A percentile compares a stretch with the other conserved stretches of the same genome.
These are phyloP conservation scores for Xestobium rufovillosum DNA, from an alignment of 2,888 invertebrate genomes.

Conservation along the genomic window DNA sequence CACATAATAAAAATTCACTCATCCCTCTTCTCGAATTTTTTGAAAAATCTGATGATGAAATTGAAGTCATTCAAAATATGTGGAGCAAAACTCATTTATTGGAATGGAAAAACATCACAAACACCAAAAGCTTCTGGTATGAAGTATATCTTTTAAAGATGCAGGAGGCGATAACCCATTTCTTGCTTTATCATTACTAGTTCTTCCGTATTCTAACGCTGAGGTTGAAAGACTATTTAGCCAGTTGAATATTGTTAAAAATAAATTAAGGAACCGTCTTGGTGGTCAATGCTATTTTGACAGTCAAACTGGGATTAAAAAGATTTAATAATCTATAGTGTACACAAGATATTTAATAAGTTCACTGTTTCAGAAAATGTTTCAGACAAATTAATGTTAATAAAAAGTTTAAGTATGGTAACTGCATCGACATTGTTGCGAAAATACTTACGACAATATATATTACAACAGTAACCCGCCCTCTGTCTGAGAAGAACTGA, in stretches of 20 bases:
- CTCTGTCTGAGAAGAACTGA: no score
- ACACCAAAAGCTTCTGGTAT: slow-evolving; percentile 2
- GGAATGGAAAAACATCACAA: slow-evolving; percentile 2
- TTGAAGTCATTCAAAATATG: slow-evolving; percentile 3
- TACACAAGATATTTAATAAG: no score
- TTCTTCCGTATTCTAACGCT: slow-evolving; percentile 21
- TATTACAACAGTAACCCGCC: no score
- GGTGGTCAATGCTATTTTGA: slow-evolving; percentile 7
- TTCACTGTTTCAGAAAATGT: no score
- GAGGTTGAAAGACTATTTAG: slow-evolving; percentile 21
- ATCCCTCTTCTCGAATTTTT: not conserved
- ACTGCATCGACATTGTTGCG: no score
- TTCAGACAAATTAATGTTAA: no score
- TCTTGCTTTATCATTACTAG: slow-evolving; percentile 16
- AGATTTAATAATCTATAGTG: no score
- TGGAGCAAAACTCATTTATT: slow-evolving; percentile 3
- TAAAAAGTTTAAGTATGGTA: no score
- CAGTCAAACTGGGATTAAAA: slow-evolving; percentile 1
- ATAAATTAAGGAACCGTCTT: slow-evolving; percentile 17
- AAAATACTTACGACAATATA: no score
- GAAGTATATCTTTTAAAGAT: slow-evolving; percentile 4
- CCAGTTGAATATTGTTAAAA: slow-evolving; percentile 20
- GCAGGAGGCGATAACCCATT: slow-evolving; percentile 2
- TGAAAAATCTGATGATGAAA: slow-evolving; percentile 2
- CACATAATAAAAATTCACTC: slow-evolving; percentile 2